These are phyloP conservation scores for Ondatra zibethicus DNA, from an alignment of 2,113 vertebrate species.

Conservation along the genomic window DNA sequence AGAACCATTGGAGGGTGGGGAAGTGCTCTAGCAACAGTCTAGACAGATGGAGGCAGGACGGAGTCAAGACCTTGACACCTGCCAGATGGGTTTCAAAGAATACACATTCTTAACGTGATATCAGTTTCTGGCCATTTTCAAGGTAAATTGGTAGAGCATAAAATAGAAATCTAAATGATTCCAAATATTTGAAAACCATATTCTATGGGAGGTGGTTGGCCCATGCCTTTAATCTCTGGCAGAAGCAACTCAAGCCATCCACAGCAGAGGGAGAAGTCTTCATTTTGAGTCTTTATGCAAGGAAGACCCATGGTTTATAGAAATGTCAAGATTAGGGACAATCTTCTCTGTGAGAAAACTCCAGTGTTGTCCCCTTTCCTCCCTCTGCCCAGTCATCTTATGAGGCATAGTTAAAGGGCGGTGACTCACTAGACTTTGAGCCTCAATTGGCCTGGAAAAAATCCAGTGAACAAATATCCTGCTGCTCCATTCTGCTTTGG, in stretches of 20 bases:
- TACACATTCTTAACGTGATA: not conserved
- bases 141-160: not conserved
- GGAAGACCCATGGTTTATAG: not conserved
- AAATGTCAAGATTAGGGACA: not conserved
- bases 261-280: not conserved
- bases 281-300: not conserved
- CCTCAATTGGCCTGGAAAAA: not conserved
- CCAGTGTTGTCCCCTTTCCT: not conserved
- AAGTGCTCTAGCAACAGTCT: not conserved
- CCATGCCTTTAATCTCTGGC: not conserved
- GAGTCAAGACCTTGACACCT: not conserved
- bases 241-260: not conserved
- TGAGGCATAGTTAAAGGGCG: not conserved
- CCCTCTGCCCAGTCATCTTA: not conserved
- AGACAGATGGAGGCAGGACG: not conserved
- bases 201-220: not conserved
- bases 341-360: not conserved
- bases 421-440: not conserved
- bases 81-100: not conserved
- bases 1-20: slow-evolving; percentile 5
- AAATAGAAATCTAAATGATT: not conserved
- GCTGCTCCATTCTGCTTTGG: not conserved
- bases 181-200: not conserved
- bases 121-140: slow-evolving; percentile 42
- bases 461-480: not conserved